Evolutionary conservation across 2,888 invertebrate genomes (phyloP).

Genomic region (Dicycla oo): DNA sequence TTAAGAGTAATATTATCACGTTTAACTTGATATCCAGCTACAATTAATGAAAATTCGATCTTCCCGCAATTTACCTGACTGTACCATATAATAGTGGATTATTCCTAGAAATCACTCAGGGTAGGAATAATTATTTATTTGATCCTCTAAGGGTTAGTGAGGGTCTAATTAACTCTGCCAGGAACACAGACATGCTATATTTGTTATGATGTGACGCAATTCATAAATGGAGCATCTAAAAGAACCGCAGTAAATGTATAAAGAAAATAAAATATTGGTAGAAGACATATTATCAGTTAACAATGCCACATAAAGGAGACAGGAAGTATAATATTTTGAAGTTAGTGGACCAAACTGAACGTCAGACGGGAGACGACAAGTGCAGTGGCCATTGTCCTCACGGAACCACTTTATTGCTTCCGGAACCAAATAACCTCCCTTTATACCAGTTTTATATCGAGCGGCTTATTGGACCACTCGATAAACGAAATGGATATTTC

Average conservation of each 20-base stretch:
- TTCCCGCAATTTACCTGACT: slow-evolving; percentile 9
- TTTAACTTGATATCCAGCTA: neutral
- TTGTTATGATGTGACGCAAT: neutral
- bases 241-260: neutral
- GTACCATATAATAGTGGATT: slow-evolving; percentile 3
- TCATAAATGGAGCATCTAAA: neutral
- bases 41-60: slow-evolving; percentile 11
- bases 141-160: slow-evolving; percentile 21
- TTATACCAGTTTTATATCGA: slow-evolving; percentile 85
- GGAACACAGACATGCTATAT: neutral
- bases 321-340: slow-evolving; percentile 60
- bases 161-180: slow-evolving; percentile 34
- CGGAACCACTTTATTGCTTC: slow-evolving; percentile 85
- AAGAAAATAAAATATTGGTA: slow-evolving; percentile 22
- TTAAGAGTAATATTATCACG: neutral
- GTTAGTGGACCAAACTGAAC: slow-evolving; percentile 60
- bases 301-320: slow-evolving; percentile 41
- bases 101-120: slow-evolving; percentile 30
- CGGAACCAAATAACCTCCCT: slow-evolving; percentile 86
- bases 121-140: slow-evolving; percentile 25
- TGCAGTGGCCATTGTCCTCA: slow-evolving; percentile 85
- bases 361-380: slow-evolving; percentile 68
- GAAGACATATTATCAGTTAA: slow-evolving; percentile 38
- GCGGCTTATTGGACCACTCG: slow-evolving; percentile 76
- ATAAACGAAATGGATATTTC: slow-evolving; percentile 67